Percentiles rank a stretch among this genome's conserved stretches.
phyloP scores from a whole-genome alignment of 1,140 invertebrate genomes.

The Drosophila busckii region DNA sequence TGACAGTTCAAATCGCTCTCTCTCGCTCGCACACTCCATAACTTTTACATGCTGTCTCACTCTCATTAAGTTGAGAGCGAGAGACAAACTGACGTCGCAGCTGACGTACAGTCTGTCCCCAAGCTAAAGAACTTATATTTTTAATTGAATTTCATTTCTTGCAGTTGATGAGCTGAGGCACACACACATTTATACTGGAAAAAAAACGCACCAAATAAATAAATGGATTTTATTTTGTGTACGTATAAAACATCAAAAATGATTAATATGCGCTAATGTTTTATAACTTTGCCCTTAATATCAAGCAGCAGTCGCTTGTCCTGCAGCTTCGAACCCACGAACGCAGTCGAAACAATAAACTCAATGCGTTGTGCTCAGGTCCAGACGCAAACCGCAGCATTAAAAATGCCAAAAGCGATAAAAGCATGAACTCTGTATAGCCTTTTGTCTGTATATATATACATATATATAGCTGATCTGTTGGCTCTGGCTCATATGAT shows the following conservation, averaged over 20 bases:
- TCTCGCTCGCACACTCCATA: too few relatives aligned
- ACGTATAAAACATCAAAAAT: conserved; percentile 54
- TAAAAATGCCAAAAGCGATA: conserved; percentile 75
- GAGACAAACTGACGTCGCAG: conserved; percentile 46
- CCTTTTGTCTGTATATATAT: conserved; percentile 51
- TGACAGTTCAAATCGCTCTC: conserved; percentile 67
- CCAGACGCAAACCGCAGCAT: conserved; percentile 44
- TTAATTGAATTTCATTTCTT: conserved; percentile 67
- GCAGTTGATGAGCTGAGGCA: conserved; percentile 23
- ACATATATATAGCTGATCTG: conserved; percentile 28
- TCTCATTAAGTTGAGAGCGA: too few relatives aligned
- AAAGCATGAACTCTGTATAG: conserved; percentile 68
- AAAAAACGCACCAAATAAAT: conserved; percentile 34
- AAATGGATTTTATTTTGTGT: conserved; percentile 71
- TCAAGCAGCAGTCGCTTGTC: conserved; percentile 34
- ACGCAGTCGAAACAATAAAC: conserved; percentile 33
- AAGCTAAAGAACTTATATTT: too few relatives aligned
- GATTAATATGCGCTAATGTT: conserved; percentile 76
- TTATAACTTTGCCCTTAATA: conserved; percentile 76
- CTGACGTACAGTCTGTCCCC: conserved; percentile 18
- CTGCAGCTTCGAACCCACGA: conserved; percentile 28
- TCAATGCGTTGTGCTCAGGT: neutral
- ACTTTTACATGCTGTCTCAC: too few relatives aligned
- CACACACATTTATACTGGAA: conserved; percentile 19
- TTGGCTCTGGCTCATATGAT: too few relatives aligned